phyloP scores from a whole-genome alignment of 2,888 invertebrate species.

The Agrochola litura region DNA sequence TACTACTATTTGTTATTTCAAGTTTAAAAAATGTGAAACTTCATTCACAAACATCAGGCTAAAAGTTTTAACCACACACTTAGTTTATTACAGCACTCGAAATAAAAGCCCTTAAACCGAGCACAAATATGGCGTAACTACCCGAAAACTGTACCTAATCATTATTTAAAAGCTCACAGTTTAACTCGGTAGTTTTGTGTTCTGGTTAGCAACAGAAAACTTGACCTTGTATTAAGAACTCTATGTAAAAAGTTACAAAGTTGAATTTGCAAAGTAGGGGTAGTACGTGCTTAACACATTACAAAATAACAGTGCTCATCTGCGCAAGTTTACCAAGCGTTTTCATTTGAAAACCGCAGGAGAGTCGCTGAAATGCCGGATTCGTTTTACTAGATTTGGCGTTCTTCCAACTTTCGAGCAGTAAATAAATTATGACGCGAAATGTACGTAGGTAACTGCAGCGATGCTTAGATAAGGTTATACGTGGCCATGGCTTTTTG shows the following conservation, averaged over 20 bases:
- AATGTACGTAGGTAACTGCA: slow-evolving; percentile 66
- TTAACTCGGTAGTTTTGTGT: slow-evolving; percentile 55
- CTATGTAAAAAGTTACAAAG: slow-evolving; percentile 18
- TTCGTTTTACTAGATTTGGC: slow-evolving; percentile 75
- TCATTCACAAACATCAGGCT: slow-evolving; percentile 5
- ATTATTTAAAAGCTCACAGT: slow-evolving; percentile 66
- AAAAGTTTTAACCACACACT: slow-evolving; percentile 24
- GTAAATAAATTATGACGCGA: slow-evolving; percentile 75
- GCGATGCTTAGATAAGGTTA: slow-evolving; percentile 61
- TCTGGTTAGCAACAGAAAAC: slow-evolving; percentile 31
- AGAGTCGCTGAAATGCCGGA: slow-evolving; percentile 75
- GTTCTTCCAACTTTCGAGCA: slow-evolving; percentile 69
- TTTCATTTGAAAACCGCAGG: slow-evolving; percentile 73
- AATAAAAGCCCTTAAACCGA: slow-evolving; percentile 53
- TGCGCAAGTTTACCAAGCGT: slow-evolving; percentile 62
- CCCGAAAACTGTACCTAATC: slow-evolving; percentile 63
- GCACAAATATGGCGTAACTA: slow-evolving; percentile 54
- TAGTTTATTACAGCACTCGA: slow-evolving; percentile 30
- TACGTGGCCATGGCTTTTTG: slow-evolving; percentile 23
- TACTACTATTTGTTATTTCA: too few species aligned
- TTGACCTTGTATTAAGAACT: slow-evolving; percentile 9
- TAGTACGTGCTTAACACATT: slow-evolving; percentile 61
- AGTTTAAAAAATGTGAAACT: background rate
- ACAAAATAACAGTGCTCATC: slow-evolving; percentile 64
- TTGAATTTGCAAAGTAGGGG: slow-evolving; percentile 13